Conservation (phyloP, 2,888 invertebrate species). For the Geophilus truncorum region DNA sequence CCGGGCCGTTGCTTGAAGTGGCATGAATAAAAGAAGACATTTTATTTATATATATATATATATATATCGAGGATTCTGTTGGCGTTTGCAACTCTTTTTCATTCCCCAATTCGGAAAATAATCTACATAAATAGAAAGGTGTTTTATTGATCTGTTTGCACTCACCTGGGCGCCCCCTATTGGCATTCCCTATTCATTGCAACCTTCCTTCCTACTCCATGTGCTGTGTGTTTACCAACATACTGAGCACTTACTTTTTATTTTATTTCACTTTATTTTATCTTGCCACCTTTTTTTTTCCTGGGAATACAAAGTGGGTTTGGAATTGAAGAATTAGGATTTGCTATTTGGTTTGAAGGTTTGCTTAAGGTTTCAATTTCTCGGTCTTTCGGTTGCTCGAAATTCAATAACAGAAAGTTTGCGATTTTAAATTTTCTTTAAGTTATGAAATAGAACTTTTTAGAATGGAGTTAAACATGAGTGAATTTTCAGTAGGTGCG, state of each 20-base stretch:
- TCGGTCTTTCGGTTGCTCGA: no score
- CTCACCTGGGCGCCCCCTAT: slow-evolving; percentile 2
- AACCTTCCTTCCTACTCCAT: neutral
- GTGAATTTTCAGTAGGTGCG: no score
- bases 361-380: no score
- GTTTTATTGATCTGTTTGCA: slow-evolving; percentile 20
- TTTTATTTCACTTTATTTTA: neutral
- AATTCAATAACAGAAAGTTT: no score
- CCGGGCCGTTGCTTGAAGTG: neutral
- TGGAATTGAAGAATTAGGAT: no score
- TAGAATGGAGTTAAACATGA: no score
- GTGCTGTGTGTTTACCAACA: neutral
- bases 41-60: no score
- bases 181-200: neutral
- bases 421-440: no score
- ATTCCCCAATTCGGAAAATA: slow-evolving; percentile 19
- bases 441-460: no score
- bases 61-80: slow-evolving; percentile 9
- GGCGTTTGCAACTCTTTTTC: slow-evolving; percentile 8
- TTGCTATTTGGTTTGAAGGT: no score
- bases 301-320: no score
- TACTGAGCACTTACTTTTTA: neutral
- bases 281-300: no score
- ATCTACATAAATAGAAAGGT: slow-evolving; percentile 11
- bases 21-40: slow-evolving; percentile 5